A percentile compares a stretch with the other conserved stretches of the same genome.
Conservation (phyloP, 30 jellyfish, hydroid and myxozoan genomes). For the Aurelia sp. region DNA sequence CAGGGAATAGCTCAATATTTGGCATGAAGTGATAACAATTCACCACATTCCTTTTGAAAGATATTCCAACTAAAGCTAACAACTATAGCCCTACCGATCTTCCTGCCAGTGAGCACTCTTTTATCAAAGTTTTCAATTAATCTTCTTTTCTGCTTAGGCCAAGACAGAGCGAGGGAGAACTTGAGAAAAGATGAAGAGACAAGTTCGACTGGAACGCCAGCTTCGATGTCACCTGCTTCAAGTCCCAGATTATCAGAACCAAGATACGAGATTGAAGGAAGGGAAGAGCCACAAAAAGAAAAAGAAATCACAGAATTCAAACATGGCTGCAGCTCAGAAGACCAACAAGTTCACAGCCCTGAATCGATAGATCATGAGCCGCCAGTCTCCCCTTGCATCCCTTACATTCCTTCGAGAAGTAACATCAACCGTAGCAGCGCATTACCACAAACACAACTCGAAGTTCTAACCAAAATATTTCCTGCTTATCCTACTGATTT, state of each 20-base stretch:
- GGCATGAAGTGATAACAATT: too few relatives aligned
- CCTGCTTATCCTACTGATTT: conserved; percentile 72
- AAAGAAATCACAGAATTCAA: neutral
- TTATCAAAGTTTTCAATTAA: too few relatives aligned
- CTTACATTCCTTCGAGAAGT: conserved; percentile 42
- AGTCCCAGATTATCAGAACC: conserved; percentile 19
- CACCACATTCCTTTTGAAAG: too few relatives aligned
- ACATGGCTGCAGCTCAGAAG: neutral
- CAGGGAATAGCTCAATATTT: too few relatives aligned
- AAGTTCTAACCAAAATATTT: conserved; percentile 48
- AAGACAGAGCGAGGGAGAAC: conserved; percentile 22
- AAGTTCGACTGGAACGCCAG: conserved; percentile 91
- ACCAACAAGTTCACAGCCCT: conserved; percentile 21
- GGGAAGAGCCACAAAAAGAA: neutral
- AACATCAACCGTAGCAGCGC: conserved; percentile 11
- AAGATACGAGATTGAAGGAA: neutral
- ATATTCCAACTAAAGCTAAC: too few relatives aligned
- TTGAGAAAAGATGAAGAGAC: conserved; percentile 56
- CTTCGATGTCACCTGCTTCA: conserved; percentile 74
- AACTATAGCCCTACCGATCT: too few relatives aligned
- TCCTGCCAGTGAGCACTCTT: too few relatives aligned
- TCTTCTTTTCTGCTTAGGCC: neutral
- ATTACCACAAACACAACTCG: conserved; percentile 60
- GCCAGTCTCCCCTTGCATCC: conserved; percentile 50
- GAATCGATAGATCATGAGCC: conserved; percentile 13